These are phyloP conservation scores for Myotis davidii DNA, from an alignment of 2,113 vertebrate genomes.

Conservation along the genomic window DNA sequence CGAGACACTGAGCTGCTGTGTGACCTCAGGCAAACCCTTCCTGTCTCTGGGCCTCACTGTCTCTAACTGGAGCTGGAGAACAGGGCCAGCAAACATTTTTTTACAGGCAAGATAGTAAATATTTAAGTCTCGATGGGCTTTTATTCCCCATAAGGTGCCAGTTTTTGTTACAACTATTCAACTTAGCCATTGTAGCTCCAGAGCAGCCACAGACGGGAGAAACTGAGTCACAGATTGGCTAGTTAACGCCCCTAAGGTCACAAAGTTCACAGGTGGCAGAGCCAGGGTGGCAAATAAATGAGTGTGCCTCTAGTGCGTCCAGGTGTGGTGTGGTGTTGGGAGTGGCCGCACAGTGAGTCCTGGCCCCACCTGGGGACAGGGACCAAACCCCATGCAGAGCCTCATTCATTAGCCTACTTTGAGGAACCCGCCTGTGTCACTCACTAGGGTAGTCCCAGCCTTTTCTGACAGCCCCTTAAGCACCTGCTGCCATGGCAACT, in stretches of 20 bases:
- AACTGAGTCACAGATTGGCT: not conserved
- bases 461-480: constrained; percentile 37
- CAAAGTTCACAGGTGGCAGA: not conserved
- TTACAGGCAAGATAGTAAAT: not conserved
- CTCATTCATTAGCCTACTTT: constrained; percentile 42
- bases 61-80: not conserved
- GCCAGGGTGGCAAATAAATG: not conserved
- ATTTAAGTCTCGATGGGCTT: not conserved
- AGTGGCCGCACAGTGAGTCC: not conserved
- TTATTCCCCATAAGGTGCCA: too few relatives aligned
- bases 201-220: not conserved
- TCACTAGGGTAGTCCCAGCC: not conserved
- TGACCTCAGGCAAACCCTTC: not conserved
- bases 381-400: not conserved
- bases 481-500: constrained; percentile 54
- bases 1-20: not conserved
- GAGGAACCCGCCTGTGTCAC: not conserved
- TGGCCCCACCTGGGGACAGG: not conserved
- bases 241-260: not conserved
- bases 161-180: not conserved
- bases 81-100: not conserved
- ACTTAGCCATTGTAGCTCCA: too few relatives aligned
- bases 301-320: not conserved
- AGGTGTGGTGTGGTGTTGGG: not conserved
- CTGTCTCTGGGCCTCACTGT: not conserved